phyloP scores from a whole-genome alignment of 1,140 invertebrate genomes.

The Muscidifurax raptorellus region DNA sequence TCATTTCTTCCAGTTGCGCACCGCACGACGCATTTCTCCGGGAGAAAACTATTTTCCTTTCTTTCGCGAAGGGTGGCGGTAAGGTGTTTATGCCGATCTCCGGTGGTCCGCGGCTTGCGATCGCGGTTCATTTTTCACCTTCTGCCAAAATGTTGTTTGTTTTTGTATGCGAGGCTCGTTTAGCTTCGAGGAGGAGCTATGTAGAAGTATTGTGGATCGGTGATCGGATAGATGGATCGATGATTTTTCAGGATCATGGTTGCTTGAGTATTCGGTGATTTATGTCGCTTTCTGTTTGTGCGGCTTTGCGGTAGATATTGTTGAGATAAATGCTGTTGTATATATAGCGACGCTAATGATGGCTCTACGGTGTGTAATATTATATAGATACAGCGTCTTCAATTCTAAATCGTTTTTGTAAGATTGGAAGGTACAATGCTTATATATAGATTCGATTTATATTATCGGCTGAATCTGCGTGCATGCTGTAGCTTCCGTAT shows the following conservation, averaged over 20 bases:
- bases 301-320: too few relatives aligned
- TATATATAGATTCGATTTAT: too few relatives aligned
- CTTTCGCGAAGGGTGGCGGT: slow-evolving; percentile 56
- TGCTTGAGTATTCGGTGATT: too few relatives aligned
- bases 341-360: too few relatives aligned
- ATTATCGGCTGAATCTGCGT: too few relatives aligned
- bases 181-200: neutral
- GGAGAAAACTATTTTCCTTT: slow-evolving; percentile 62
- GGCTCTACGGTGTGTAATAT: too few relatives aligned
- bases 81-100: slow-evolving; percentile 67
- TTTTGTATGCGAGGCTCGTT: neutral
- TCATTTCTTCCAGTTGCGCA: slow-evolving; percentile 62
- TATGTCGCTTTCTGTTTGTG: neutral
- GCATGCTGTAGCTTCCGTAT: too few relatives aligned
- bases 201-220: neutral
- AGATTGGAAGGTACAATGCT: too few relatives aligned
- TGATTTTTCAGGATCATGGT: neutral
- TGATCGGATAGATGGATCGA: neutral
- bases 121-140: slow-evolving; percentile 59
- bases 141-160: slow-evolving; percentile 35
- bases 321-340: too few relatives aligned
- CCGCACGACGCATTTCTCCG: slow-evolving; percentile 19
- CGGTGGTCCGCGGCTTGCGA: neutral
- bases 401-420: too few relatives aligned
- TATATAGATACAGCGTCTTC: too few relatives aligned